Evolutionary conservation across 2,888 invertebrate genomes (phyloP).

Genomic region (Athalia circularis): DNA sequence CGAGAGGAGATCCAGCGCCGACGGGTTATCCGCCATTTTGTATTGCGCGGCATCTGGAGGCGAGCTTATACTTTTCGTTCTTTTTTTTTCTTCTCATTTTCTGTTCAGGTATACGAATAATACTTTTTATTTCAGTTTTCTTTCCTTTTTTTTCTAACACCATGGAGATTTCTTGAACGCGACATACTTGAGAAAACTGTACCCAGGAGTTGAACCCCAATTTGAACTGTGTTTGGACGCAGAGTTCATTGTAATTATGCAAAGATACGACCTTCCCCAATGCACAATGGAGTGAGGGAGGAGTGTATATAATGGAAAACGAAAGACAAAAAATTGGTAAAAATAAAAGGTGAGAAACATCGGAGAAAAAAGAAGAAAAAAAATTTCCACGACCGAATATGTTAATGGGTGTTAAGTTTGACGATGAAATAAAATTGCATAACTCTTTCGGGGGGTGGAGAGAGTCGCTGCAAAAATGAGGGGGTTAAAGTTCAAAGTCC

Average conservation of each 20-base stretch:
- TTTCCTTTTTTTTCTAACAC: not conserved
- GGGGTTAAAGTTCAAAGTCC: conserved; percentile 69
- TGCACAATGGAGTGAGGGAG: not conserved
- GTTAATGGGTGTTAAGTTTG: conserved; percentile 66
- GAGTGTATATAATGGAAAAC: not conserved
- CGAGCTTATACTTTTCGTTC: not conserved
- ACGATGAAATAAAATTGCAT: conserved; percentile 67
- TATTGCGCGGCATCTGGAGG: conserved; percentile 8
- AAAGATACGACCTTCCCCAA: conserved; percentile 55
- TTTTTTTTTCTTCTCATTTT: conserved; percentile 12
- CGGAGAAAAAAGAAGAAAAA: conserved; percentile 50
- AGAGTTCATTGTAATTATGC: conserved; percentile 62
- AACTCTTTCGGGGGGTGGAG: conserved; percentile 14
- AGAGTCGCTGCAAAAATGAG: too few relatives aligned
- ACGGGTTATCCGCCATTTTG: conserved; percentile 29
- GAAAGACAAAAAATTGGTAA: conserved; percentile 54
- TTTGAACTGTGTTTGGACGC: conserved; percentile 23
- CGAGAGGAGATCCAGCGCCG: conserved; percentile 4
- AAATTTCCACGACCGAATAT: conserved; percentile 67
- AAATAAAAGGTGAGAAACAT: not conserved
- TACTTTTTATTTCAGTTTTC: not conserved
- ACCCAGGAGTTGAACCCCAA: not conserved
- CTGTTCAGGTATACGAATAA: not conserved
- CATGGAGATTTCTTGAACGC: not conserved
- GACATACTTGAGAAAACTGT: not conserved